A percentile compares a stretch with the other conserved stretches of the same genome.
Conservation (phyloP, 2,113 vertebrate genomes). For the Chamaetylas fuelleborni region DNA sequence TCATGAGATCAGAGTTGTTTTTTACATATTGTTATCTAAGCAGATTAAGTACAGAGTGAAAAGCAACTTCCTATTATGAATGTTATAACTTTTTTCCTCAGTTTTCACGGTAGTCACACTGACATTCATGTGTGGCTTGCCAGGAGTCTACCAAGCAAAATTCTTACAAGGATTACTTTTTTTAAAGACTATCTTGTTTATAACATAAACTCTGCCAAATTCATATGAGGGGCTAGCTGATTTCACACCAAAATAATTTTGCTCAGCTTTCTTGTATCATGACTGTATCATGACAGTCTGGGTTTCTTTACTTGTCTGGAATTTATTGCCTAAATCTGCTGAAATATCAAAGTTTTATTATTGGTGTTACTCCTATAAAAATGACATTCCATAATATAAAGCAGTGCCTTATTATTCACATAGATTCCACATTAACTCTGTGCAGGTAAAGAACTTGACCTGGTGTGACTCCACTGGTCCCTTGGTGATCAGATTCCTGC, state of each 20-base stretch:
- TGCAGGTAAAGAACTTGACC: constrained; percentile 65
- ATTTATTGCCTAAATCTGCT: constrained; percentile 48
- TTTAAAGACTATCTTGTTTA: background rate
- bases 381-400: constrained; percentile 35
- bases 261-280: background rate
- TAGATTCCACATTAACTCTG: background rate
- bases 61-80: background rate
- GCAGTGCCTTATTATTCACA: constrained; percentile 43
- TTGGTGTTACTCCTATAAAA: constrained; percentile 37
- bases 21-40: background rate
- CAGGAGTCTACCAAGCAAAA: background rate
- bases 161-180: background rate
- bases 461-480: constrained; percentile 70
- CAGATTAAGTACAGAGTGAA: background rate
- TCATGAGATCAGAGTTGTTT: background rate
- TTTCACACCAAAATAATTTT: background rate
- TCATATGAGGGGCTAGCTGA: background rate
- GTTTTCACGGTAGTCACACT: background rate
- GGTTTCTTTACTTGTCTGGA: background rate
- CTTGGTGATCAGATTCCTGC: constrained; percentile 67
- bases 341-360: constrained; percentile 41
- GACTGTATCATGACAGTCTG: background rate
- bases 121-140: background rate
- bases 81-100: background rate
- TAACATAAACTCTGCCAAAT: background rate